Evolutionary conservation across 2,888 invertebrate genomes (phyloP).

Genomic region (Scelioninae gen. 1): DNA sequence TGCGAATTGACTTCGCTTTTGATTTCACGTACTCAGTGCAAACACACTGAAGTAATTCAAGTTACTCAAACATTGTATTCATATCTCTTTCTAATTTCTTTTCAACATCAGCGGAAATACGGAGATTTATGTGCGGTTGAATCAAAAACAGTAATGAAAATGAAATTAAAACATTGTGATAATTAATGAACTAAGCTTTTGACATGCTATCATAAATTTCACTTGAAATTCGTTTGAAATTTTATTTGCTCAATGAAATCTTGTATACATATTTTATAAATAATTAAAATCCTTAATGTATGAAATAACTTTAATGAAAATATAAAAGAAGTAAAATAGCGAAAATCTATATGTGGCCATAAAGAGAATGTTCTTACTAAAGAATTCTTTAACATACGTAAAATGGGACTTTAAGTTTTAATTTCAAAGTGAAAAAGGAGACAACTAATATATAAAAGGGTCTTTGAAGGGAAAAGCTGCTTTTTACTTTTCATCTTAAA

Average conservation of each 20-base stretch:
- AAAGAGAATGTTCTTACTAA: background rate
- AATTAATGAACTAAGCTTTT: background rate
- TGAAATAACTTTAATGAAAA: too few species aligned
- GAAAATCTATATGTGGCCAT: background rate
- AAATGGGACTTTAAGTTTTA: constrained; percentile 9
- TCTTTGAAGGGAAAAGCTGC: constrained; percentile 5
- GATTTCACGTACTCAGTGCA: constrained; percentile 7
- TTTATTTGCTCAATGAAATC: too few species aligned
- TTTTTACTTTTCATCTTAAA: constrained; percentile 11
- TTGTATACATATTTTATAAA: too few species aligned
- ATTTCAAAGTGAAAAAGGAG: constrained; percentile 6
- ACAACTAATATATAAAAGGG: constrained; percentile 3
- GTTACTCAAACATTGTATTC: constrained; percentile 33
- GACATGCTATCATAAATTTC: too few species aligned
- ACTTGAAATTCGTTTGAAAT: background rate
- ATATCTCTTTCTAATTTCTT: constrained; percentile 33
- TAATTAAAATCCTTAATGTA: too few species aligned
- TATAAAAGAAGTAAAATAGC: too few species aligned
- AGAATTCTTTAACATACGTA: background rate
- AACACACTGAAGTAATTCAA: constrained; percentile 34
- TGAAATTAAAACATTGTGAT: constrained; percentile 11
- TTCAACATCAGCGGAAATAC: constrained; percentile 5
- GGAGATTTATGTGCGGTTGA: constrained; percentile 11
- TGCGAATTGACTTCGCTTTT: constrained; percentile 30
- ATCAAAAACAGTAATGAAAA: constrained; percentile 1